These are phyloP conservation scores for Halichoerus grypus DNA, from an alignment of 2,113 vertebrate species.

Conservation along the genomic window DNA sequence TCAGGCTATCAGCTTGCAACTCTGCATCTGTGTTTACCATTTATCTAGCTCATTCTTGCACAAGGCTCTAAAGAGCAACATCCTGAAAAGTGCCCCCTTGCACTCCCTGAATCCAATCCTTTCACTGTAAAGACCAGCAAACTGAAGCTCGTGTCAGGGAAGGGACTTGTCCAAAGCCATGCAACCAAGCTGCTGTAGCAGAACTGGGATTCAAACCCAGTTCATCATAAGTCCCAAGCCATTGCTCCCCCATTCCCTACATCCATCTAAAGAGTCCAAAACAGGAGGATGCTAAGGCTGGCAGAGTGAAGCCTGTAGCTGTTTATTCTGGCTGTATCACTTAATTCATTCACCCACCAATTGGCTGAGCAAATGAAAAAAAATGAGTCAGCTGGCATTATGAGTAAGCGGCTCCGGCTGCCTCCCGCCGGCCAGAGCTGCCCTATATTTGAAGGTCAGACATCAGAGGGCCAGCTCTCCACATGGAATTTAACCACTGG, in stretches of 20 bases:
- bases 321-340: slow-evolving; percentile 36
- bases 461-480: slow-evolving; percentile 43
- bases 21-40: neutral
- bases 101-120: neutral
- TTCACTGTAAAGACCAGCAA: neutral
- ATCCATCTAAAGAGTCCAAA: neutral
- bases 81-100: neutral
- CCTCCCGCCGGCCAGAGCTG: slow-evolving; percentile 61
- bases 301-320: neutral
- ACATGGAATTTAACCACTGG: neutral
- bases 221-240: neutral
- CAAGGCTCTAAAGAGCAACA: neutral
- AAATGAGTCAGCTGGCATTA: slow-evolving; percentile 52
- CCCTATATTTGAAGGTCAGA: slow-evolving; percentile 77
- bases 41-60: neutral
- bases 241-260: neutral
- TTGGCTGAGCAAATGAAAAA: neutral
- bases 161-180: neutral
- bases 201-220: neutral
- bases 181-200: neutral
- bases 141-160: neutral
- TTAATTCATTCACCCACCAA: slow-evolving; percentile 64
- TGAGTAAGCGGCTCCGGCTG: slow-evolving; percentile 55
- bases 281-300: neutral
- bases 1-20: neutral